Evolutionary conservation across 2,888 invertebrate genomes (phyloP), one percentile per base, ranked within the genome.

Genomic region (Leptopterna dolabrata): DNA sequence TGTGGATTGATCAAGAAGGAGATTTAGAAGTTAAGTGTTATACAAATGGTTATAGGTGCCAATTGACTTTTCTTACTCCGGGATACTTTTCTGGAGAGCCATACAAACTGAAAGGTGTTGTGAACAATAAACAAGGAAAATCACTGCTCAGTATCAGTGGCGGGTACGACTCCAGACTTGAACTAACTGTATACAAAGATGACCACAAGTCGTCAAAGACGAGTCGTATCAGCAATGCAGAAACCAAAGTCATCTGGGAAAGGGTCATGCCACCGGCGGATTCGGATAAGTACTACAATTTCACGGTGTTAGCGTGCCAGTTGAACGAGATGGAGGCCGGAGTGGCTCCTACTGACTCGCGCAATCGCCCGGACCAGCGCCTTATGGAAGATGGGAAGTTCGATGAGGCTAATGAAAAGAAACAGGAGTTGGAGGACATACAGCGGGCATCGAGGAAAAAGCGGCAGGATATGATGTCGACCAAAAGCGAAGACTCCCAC

Each of bases 1-100:
- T 99, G 90, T 99, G 99, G 99, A 98, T 99, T 87, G 99, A 99
- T 93, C 98, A 99, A 92, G 98, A 98, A 92, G 99, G 99, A 63
- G 99, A 99, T 92, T 99, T 98, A 97, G 98, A 98, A 92, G 98
- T 99, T 90, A 94, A 95, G 88, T 98, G 98, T 92, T 95, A 96
- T 89, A 95, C 95, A 71, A 95, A 95, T 76, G 98, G 97, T 82
- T 96, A 97, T 91, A 97, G 96, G 92, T 99, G 99, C 92, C 96
- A 97, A 91, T 94, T 99, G 90, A 99, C 98, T 93, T 99, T 97
- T 93, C 95, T 97, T 91, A 98, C 99, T 30, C 99, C 99, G 93
- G 98, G 98, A 89, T 47, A 51, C 7, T 99, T 99, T 93, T 97
- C 97, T 89, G 95, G 98, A 91, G 99, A 99, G 91, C 99, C 99